These are phyloP conservation scores for Napeogenes inachia DNA, from an alignment of 2,888 invertebrate species.

Conservation along the genomic window DNA sequence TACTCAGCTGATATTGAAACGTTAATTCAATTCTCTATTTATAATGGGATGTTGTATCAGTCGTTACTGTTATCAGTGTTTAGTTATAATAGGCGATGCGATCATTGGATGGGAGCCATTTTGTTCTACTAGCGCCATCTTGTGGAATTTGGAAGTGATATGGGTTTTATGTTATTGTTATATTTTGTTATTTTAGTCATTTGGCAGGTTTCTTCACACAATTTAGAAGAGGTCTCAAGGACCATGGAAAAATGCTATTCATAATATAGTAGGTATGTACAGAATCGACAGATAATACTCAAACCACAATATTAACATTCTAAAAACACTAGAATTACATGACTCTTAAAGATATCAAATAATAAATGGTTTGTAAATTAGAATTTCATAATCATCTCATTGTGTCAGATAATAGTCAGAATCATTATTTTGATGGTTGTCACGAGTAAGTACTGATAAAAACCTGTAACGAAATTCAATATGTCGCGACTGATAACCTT, in stretches of 20 bases:
- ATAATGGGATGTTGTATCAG: conserved; percentile 11
- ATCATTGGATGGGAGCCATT: neutral
- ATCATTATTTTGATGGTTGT: conserved; percentile 1
- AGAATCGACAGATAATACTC: no score
- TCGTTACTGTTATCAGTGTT: neutral
- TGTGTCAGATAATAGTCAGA: neutral
- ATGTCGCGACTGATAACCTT: conserved; percentile 27
- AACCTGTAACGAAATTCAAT: conserved; percentile 18
- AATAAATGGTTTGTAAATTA: no score
- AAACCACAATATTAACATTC: no score
- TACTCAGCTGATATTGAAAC: neutral
- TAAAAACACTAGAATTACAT: no score
- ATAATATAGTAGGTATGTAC: no score
- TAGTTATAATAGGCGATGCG: conserved; percentile 8
- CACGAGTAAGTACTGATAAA: neutral
- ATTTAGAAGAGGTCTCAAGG: no score
- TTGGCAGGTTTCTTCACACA: no score
- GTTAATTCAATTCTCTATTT: conserved; percentile 20
- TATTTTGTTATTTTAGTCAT: no score
- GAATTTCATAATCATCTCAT: no score
- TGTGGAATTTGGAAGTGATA: neutral
- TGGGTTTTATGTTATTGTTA: no score
- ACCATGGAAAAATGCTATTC: no score
- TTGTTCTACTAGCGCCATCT: conserved; percentile 2
- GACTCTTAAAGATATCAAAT: no score